Percentiles rank a stretch among this genome's conserved stretches.
Conservation (phyloP, 2,888 invertebrate species). For the Cerastis leucographa region DNA sequence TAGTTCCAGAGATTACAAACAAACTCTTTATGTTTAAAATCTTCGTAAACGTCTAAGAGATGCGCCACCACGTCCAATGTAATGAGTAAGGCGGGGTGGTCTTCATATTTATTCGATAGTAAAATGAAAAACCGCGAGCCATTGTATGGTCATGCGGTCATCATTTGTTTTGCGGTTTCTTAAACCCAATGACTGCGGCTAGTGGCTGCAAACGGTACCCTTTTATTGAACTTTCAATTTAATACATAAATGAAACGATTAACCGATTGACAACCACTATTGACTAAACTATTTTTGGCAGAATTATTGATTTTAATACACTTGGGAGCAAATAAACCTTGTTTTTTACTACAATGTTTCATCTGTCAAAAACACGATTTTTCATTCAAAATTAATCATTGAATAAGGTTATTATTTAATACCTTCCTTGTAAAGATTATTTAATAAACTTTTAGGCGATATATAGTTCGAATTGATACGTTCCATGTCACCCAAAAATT, state of each 20-base stretch:
- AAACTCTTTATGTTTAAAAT: neutral
- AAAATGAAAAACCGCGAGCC: constrained; percentile 34
- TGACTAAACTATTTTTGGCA: neutral
- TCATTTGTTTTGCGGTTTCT: constrained; percentile 50
- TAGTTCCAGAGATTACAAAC: neutral
- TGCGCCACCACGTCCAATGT: neutral
- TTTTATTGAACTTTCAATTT: constrained; percentile 20
- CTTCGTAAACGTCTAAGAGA: neutral
- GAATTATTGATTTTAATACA: neutral
- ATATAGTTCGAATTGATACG: no score
- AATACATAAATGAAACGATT: constrained; percentile 14
- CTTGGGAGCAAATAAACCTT: no score
- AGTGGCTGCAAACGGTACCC: constrained; percentile 6
- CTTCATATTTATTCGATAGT: constrained; percentile 6
- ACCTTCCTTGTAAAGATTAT: no score
- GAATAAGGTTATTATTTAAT: no score
- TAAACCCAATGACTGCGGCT: constrained; percentile 21
- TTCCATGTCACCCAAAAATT: no score
- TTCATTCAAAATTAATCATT: no score
- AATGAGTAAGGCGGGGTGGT: constrained; percentile 41
- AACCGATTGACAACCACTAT: neutral
- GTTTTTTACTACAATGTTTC: no score
- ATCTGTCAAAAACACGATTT: no score
- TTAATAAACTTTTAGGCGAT: no score
- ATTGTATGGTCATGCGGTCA: constrained; percentile 46